Base-by-base conservation (phyloP, 2,888 invertebrate genomes). In the Drosophila phalerata region DNA sequence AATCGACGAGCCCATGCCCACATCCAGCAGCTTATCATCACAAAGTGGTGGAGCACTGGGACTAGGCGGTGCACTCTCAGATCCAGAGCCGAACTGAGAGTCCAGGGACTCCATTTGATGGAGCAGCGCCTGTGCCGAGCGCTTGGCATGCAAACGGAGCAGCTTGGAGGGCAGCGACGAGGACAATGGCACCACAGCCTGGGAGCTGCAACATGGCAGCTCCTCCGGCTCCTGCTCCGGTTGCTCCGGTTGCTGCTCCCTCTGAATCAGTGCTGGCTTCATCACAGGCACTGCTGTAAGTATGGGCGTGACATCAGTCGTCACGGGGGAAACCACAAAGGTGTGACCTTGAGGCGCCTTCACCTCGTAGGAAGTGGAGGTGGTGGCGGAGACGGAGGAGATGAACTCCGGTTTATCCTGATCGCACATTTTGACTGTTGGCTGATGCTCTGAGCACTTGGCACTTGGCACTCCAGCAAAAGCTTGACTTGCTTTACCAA, bases 111-210 rank as follows among this genome's bases (percentile, higher is more conserved):
- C 88, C 62, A 88, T 60, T 45, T 88, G 89, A 30, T 85, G 88
- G 32, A 90, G 64, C 64, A 91, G 73, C 4, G 91, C 85, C 47
- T 91, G 87, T 0, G 91, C 90, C 0, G 91, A 91, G 3, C 89
- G 90, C 43, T 85, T 88, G 43, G 91, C 90, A 57, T 92, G 92
- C 42, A 91, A 73, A 4, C 92, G 89, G 45, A 92, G 69, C 51
- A 92, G 77, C 64, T 91, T 92, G 9, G 91, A 92, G 15, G 92
- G 92, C 65, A 92, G 67, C 37, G 92, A 92, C 1, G 92, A 89
- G 37, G 92, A 92, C n/a, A 92, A 49, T 0, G 92, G 92, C 42
- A 92, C 92, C 40, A 92, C 77, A 0, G 91, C 91, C 64, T 87
- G 86, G 4, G 79, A 80, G 52, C 86, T 86, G 74, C 86, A 79